A percentile compares a stretch with the other conserved stretches of the same genome.
These are phyloP conservation scores for Listronotus oregonensis DNA, from an alignment of 1,140 invertebrate species.

Conservation along the genomic window DNA sequence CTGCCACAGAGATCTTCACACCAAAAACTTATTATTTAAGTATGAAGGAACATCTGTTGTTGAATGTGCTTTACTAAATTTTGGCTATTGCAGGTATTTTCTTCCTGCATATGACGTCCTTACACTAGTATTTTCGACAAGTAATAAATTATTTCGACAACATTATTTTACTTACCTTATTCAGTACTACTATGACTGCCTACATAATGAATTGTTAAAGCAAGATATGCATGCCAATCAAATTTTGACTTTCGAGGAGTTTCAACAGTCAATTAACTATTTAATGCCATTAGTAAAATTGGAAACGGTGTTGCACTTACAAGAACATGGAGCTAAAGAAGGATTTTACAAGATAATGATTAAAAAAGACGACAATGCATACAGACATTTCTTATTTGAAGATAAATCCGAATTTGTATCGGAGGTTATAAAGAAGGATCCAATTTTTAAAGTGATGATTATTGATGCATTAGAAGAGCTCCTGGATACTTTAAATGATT, in stretches of 20 bases:
- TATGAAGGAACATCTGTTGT: slow-evolving; percentile 13
- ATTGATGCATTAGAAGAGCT: slow-evolving; percentile 21
- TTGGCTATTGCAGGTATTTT: slow-evolving; percentile 24
- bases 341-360: slow-evolving; percentile 20
- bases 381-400: slow-evolving; percentile 14
- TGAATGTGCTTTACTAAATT: slow-evolving; percentile 21
- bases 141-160: slow-evolving; percentile 18
- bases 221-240: slow-evolving; percentile 14
- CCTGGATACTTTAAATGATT: slow-evolving; percentile 1
- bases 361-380: slow-evolving; percentile 16
- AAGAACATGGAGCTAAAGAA: slow-evolving; percentile 23
- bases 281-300: slow-evolving; percentile 24
- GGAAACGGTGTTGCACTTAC: slow-evolving; percentile 6
- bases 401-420: slow-evolving; percentile 12
- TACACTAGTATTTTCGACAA: slow-evolving; percentile 20
- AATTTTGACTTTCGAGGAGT: slow-evolving; percentile 16
- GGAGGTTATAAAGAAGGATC: slow-evolving; percentile 19
- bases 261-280: slow-evolving; percentile 18
- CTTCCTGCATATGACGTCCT: slow-evolving; percentile 32
- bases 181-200: slow-evolving; percentile 22
- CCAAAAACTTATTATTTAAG: slow-evolving; percentile 28
- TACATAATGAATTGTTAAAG: slow-evolving; percentile 18
- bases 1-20: slow-evolving; percentile 26
- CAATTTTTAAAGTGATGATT: slow-evolving; percentile 22
- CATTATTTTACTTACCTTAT: slow-evolving; percentile 31